Evolutionary conservation across 2,797 vertebrate genomes (phyloP).

Genomic region (Heterohyrax brucei): DNA sequence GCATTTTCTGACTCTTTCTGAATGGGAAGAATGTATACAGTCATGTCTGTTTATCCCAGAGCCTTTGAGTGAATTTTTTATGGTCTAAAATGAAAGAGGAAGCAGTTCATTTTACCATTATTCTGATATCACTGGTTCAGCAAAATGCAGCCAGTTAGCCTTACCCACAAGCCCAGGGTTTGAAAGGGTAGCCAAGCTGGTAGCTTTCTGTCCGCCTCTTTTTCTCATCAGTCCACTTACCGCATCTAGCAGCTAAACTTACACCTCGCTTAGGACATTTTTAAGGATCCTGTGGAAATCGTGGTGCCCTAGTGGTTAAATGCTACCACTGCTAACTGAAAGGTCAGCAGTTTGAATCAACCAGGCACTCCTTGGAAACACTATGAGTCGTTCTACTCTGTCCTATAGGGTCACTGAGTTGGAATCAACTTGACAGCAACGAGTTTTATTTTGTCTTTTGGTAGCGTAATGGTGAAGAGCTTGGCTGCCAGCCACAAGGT

Average conservation of each 20-base stretch:
- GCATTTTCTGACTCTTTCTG: constrained; percentile 80
- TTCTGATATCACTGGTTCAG: constrained; percentile 71
- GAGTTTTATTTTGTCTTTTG: too few species aligned
- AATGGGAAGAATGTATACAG: constrained; percentile 70
- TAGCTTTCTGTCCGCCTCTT: not conserved
- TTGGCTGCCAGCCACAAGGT: too few species aligned
- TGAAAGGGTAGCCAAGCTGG: not conserved
- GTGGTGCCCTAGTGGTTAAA: too few species aligned
- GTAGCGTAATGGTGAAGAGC: too few species aligned
- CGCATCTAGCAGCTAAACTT: not conserved
- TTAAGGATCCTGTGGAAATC: too few species aligned
- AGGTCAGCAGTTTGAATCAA: too few species aligned
- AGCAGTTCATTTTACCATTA: constrained; percentile 58
- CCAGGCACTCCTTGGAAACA: too few species aligned
- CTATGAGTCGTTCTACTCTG: too few species aligned
- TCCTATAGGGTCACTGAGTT: too few species aligned
- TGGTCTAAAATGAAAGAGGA: constrained; percentile 68
- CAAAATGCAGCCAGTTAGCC: constrained; percentile 41
- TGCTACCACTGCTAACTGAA: too few species aligned
- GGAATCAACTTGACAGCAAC: too few species aligned
- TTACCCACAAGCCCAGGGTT: not conserved
- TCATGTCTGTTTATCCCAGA: constrained; percentile 52
- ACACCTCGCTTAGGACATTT: constrained; percentile 16
- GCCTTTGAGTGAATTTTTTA: constrained; percentile 64
- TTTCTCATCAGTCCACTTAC: not conserved